Conservation (phyloP, 2,113 vertebrate species). For the Brachypteracias leptosomus region DNA sequence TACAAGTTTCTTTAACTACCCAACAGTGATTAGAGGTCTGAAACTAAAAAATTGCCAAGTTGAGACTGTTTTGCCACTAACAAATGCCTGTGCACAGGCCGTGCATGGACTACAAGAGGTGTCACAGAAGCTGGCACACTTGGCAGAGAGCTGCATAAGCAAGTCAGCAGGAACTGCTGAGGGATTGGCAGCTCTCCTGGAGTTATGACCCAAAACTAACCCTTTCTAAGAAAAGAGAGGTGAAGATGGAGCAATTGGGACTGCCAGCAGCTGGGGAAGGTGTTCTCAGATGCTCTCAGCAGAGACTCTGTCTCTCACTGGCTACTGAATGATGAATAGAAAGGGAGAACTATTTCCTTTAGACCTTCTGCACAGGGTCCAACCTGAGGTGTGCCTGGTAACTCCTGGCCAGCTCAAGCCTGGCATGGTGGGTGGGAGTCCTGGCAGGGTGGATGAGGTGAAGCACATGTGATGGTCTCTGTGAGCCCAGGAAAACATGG, state of each 20-base stretch:
- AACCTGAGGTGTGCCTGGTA: rapidly evolving
- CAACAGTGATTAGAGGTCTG: not conserved
- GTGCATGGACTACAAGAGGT: not conserved
- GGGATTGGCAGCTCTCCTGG: not conserved
- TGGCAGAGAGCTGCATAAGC: not conserved
- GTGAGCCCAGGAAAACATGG: not conserved
- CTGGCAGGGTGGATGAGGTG: not conserved
- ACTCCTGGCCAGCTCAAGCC: not conserved
- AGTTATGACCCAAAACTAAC: not conserved
- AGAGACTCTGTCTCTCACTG: not conserved
- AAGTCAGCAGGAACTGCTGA: not conserved
- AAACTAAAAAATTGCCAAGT: not conserved
- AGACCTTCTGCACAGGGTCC: not conserved
- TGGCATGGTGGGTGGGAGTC: not conserved
- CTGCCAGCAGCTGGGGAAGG: not conserved
- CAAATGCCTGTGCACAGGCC: not conserved
- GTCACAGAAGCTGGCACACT: not conserved
- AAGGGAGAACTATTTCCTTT: not conserved
- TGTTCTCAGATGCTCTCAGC: not conserved
- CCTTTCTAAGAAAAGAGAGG: not conserved
- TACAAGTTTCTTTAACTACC: not conserved
- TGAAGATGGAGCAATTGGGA: not conserved
- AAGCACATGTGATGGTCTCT: not conserved
- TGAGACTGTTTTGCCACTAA: not conserved
- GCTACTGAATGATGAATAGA: not conserved